A percentile compares a stretch with the other conserved stretches of the same genome.
These are phyloP conservation scores for Grallaria varia DNA, from an alignment of 2,113 vertebrate genomes.

Conservation along the genomic window DNA sequence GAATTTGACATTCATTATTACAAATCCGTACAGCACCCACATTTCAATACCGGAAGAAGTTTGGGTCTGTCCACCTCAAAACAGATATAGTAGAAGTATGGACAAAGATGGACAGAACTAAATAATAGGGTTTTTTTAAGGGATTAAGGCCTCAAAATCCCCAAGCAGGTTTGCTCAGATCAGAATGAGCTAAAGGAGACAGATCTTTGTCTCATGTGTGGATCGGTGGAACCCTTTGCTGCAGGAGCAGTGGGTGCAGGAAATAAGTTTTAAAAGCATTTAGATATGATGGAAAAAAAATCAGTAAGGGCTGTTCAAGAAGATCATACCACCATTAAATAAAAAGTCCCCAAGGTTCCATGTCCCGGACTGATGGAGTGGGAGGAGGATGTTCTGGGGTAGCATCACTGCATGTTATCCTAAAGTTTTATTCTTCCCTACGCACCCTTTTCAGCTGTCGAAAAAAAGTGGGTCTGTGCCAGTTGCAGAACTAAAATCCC, in stretches of 20 bases:
- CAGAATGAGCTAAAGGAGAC: background rate
- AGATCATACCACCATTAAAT: background rate
- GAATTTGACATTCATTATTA: background rate
- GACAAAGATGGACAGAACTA: background rate
- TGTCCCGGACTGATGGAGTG: background rate
- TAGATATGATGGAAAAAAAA: background rate
- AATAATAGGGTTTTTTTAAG: background rate
- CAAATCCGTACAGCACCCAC: background rate
- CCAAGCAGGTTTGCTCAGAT: background rate
- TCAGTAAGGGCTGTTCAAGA: background rate
- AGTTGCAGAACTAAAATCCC: background rate
- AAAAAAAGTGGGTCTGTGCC: background rate
- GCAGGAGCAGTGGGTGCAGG: background rate
- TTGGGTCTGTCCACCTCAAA: background rate
- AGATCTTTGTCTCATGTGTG: rapidly evolving
- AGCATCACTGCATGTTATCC: background rate
- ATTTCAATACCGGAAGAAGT: background rate
- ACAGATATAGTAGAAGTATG: background rate
- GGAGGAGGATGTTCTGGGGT: background rate
- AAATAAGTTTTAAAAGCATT: background rate
- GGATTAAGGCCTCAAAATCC: background rate
- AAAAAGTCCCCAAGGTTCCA: background rate
- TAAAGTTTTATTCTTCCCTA: background rate
- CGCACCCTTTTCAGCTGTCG: background rate
- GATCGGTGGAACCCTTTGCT: background rate